phyloP scores from a whole-genome alignment of 2,888 invertebrate genomes.

The Schrankia costaestrigalis region DNA sequence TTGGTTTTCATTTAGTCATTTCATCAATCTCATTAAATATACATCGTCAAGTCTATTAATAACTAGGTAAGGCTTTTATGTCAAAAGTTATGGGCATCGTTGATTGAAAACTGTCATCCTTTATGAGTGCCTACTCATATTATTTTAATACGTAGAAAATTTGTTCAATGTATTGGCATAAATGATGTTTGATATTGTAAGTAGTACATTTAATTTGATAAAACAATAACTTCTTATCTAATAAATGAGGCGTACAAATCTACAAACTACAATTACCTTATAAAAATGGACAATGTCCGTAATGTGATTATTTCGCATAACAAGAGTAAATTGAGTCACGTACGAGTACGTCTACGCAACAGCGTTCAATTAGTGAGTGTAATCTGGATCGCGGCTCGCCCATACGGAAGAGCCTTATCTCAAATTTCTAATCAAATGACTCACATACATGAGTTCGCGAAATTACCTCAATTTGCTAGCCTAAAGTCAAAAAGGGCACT shows the following conservation, averaged over 20 bases:
- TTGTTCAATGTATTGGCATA: too few relatives aligned
- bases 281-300: slow-evolving; percentile 37
- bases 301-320: slow-evolving; percentile 39
- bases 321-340: slow-evolving; percentile 58
- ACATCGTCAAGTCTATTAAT: too few relatives aligned
- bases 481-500: slow-evolving; percentile 36
- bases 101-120: too few relatives aligned
- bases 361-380: slow-evolving; percentile 58
- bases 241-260: neutral
- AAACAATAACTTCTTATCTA: neutral
- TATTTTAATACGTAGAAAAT: too few relatives aligned
- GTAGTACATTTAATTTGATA: neutral
- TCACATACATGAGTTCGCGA: slow-evolving; percentile 56
- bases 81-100: too few relatives aligned
- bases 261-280: slow-evolving; percentile 24
- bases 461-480: slow-evolving; percentile 44
- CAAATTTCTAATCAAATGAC: slow-evolving; percentile 69
- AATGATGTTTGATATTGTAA: too few relatives aligned
- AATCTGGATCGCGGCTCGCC: slow-evolving; percentile 59
- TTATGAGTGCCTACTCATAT: too few relatives aligned
- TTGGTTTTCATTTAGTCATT: slow-evolving; percentile 8
- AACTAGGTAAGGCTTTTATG: too few relatives aligned
- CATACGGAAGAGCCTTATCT: slow-evolving; percentile 69
- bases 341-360: slow-evolving; percentile 52
- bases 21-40: slow-evolving; percentile 1